phyloP scores from a whole-genome alignment of 2,888 invertebrate species.

The Eustalomyia histrio region DNA sequence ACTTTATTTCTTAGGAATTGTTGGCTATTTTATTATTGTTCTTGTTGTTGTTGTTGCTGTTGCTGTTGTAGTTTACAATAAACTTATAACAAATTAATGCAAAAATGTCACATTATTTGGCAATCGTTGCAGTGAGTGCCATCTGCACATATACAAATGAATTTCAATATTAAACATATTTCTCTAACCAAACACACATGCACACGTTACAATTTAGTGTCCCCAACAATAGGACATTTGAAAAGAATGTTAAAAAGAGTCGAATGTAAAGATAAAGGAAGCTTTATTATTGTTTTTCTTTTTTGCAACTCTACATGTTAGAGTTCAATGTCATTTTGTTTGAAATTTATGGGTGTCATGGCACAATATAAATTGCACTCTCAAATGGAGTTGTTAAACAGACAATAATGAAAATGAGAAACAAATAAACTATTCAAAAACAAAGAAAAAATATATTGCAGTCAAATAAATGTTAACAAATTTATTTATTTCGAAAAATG shows the following conservation, averaged over 20 bases:
- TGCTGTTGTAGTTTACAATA: constrained; percentile 19
- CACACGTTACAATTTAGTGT: neutral
- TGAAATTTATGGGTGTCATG: constrained; percentile 63
- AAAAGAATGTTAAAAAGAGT: neutral
- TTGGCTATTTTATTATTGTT: constrained; percentile 15
- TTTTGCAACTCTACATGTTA: constrained; percentile 19
- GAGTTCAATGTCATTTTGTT: constrained; percentile 61
- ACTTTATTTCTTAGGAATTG: constrained; percentile 52
- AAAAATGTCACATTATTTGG: constrained; percentile 63
- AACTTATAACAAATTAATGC: constrained; percentile 63
- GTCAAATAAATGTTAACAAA: constrained; percentile 50
- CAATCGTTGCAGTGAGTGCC: constrained; percentile 58
- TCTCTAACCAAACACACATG: neutral
- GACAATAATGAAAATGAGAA: constrained; percentile 23
- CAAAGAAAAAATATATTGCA: constrained; percentile 14
- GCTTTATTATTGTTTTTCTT: constrained; percentile 1
- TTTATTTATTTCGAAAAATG: constrained; percentile 31
- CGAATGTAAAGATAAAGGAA: neutral
- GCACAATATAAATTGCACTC: constrained; percentile 61
- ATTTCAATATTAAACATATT: neutral
- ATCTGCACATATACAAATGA: constrained; percentile 6
- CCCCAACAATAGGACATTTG: neutral
- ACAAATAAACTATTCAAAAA: neutral
- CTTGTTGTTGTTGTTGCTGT: constrained; percentile 10
- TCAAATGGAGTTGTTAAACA: constrained; percentile 57